A percentile compares a stretch with the other conserved stretches of the same genome.
Conservation (phyloP, 2,888 invertebrate genomes). For the Leucania comma region DNA sequence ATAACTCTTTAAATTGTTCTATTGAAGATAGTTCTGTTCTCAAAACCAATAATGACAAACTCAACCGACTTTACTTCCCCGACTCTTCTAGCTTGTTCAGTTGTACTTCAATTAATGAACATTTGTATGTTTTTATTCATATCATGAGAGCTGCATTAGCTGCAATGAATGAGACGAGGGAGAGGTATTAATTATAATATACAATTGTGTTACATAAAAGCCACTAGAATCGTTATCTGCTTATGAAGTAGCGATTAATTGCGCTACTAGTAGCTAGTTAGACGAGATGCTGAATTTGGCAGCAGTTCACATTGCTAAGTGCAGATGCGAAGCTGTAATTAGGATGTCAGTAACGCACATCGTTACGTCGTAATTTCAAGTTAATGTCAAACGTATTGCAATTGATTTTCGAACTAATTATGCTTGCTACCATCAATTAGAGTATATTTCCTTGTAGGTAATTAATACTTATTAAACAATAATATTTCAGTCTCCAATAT, state of each 20-base stretch:
- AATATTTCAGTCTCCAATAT: too few relatives aligned
- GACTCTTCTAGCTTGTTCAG: too few relatives aligned
- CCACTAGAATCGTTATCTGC: background rate
- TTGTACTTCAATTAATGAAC: too few relatives aligned
- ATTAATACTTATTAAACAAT: too few relatives aligned
- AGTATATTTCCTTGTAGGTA: too few relatives aligned
- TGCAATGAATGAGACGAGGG: constrained; percentile 8
- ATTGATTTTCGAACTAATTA: background rate
- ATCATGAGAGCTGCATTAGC: constrained; percentile 18
- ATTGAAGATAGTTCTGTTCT: too few relatives aligned
- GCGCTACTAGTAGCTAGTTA: constrained; percentile 1
- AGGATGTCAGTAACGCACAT: background rate
- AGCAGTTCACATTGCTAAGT: constrained; percentile 28
- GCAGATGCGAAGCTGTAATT: constrained; percentile 19
- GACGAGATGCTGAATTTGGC: constrained; percentile 32
- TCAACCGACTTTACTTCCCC: too few relatives aligned
- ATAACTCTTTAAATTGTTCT: too few relatives aligned
- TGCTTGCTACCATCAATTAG: background rate
- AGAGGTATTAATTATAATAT: constrained; percentile 12
- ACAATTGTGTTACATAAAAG: constrained; percentile 16
- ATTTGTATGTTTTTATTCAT: constrained; percentile 25
- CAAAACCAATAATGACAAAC: too few relatives aligned
- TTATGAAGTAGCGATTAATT: background rate
- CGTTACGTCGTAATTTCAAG: background rate
- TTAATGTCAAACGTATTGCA: background rate